A percentile compares a stretch with the other conserved stretches of the same genome.
Conservation (phyloP, 1,140 invertebrate genomes). For the Steinernema feltiae region DNA sequence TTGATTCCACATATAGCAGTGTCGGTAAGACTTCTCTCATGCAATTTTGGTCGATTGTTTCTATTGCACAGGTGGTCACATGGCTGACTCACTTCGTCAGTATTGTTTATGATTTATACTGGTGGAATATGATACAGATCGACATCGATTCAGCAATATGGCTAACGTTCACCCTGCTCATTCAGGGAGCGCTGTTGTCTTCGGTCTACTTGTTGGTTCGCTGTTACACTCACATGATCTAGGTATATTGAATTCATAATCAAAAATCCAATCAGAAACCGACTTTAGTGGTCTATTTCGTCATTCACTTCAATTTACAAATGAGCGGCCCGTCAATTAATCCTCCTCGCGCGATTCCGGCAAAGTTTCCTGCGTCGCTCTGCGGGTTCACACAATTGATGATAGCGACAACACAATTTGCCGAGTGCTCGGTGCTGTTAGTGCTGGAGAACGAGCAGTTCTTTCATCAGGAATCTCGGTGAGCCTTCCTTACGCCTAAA, state of each 20-base stretch:
- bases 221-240: slow-evolving; percentile 1
- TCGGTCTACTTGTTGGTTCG: background rate
- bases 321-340: background rate
- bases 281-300: background rate
- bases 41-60: background rate
- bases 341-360: background rate
- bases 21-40: background rate
- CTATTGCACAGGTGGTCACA: background rate
- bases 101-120: background rate
- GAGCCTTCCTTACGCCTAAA: background rate
- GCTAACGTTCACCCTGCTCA: background rate
- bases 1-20: background rate
- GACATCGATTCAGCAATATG: background rate
- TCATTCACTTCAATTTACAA: background rate
- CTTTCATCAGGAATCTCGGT: background rate
- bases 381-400: background rate
- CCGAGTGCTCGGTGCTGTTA: background rate
- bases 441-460: background rate
- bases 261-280: background rate
- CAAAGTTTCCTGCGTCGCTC: background rate
- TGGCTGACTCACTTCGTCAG: background rate
- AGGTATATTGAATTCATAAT: background rate
- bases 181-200: background rate
- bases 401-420: background rate
- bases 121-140: background rate